phyloP scores from a whole-genome alignment of 1,140 invertebrate genomes.

The Ephestia elutella region DNA sequence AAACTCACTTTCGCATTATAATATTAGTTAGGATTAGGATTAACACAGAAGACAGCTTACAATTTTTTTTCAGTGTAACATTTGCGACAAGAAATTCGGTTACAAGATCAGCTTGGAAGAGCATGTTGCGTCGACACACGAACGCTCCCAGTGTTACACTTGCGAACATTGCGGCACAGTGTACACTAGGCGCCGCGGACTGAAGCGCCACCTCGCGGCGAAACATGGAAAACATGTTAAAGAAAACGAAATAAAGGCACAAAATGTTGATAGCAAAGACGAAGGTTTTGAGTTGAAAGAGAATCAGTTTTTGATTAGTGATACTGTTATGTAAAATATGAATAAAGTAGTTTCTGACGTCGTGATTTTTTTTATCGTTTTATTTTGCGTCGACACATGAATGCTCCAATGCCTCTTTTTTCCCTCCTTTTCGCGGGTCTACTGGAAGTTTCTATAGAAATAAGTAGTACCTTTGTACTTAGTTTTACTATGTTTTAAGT shows the following conservation, averaged over 20 bases:
- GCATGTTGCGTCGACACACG: conserved; percentile 47
- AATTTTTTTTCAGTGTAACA: conserved; percentile 52
- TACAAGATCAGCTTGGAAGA: conserved; percentile 60
- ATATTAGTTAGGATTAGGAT: no score
- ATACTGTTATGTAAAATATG: not conserved
- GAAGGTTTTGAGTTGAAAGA: not conserved
- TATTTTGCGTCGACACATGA: conserved; percentile 47
- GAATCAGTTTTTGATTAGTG: not conserved
- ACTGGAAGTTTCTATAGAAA: no score
- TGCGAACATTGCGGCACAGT: conserved; percentile 46
- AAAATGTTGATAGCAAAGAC: not conserved
- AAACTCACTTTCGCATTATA: no score
- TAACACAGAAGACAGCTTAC: no score
- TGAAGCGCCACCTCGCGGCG: conserved; percentile 33
- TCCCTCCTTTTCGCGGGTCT: no score
- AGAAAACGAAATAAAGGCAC: not conserved
- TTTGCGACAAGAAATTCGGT: conserved; percentile 60
- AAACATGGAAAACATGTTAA: conserved; percentile 33
- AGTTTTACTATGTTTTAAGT: no score
- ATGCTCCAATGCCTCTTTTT: no score
- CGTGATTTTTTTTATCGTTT: no score
- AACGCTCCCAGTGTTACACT: conserved; percentile 31
- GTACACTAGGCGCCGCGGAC: conserved; percentile 32
- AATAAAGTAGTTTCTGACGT: no score
- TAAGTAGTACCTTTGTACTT: no score